These are phyloP conservation scores for Drosophila repletoides DNA, from an alignment of 1,140 invertebrate species.

Conservation along the genomic window DNA sequence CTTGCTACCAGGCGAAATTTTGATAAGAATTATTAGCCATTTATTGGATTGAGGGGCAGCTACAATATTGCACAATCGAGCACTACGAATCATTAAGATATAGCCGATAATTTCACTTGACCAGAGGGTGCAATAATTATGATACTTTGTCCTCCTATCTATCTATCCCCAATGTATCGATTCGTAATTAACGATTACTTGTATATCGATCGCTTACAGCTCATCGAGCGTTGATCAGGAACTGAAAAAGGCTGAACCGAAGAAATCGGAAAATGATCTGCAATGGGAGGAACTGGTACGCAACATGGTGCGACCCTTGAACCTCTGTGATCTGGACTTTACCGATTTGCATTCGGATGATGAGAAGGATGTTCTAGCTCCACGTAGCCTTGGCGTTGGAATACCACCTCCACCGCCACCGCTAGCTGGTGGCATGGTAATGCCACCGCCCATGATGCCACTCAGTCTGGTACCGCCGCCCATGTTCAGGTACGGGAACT, in stretches of 20 bases:
- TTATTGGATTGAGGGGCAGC: slow-evolving; percentile 12
- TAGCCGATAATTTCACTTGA: slow-evolving; percentile 9
- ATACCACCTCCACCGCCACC: slow-evolving; percentile 89
- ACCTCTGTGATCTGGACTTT: slow-evolving; percentile 98
- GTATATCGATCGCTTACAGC: slow-evolving; percentile 28
- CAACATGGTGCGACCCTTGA: slow-evolving; percentile 91
- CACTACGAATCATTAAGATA: slow-evolving; percentile 13
- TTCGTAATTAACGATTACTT: slow-evolving; percentile 1
- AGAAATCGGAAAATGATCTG: slow-evolving; percentile 96
- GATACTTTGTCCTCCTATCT: slow-evolving; percentile 5
- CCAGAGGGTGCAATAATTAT: slow-evolving; percentile 3
- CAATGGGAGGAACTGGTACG: slow-evolving; percentile 96
- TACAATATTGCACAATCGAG: slow-evolving; percentile 1
- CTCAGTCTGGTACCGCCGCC: slow-evolving; percentile 82
- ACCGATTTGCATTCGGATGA: slow-evolving; percentile 94
- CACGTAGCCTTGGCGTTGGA: slow-evolving; percentile 85
- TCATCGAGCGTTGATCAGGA: slow-evolving; percentile 84
- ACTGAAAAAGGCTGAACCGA: slow-evolving; percentile 83
- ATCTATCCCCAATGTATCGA: not conserved
- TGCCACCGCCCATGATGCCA: slow-evolving; percentile 82
- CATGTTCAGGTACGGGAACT: slow-evolving; percentile 75
- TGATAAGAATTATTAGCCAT: slow-evolving; percentile 38
- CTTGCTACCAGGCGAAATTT: slow-evolving; percentile 42
- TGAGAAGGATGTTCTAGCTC: slow-evolving; percentile 86
- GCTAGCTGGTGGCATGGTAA: slow-evolving; percentile 60